A percentile compares a stretch with the other conserved stretches of the same genome.
These are phyloP conservation scores for Luperina nickerlii DNA, from an alignment of 2,888 invertebrate species.

Conservation along the genomic window DNA sequence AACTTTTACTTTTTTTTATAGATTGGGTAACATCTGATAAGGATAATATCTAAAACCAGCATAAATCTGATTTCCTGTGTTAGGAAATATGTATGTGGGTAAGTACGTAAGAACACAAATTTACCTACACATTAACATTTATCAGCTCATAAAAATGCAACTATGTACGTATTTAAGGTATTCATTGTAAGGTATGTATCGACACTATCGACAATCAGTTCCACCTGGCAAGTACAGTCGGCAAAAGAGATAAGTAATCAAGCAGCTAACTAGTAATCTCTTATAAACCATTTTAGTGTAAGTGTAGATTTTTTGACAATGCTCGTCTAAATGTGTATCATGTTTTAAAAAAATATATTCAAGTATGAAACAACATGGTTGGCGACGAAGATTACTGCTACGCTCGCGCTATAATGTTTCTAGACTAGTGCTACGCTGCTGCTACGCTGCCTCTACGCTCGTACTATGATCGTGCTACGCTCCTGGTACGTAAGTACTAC, in stretches of 20 bases:
- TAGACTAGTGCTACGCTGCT: neutral
- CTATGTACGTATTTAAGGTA: neutral
- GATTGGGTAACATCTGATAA: neutral
- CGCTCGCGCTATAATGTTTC: neutral
- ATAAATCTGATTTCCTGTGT: conserved; percentile 22
- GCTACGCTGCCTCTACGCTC: too few relatives aligned
- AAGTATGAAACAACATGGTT: neutral
- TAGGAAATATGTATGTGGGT: conserved; percentile 11
- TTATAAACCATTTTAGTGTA: neutral
- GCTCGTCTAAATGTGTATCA: neutral
- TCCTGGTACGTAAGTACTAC: neutral
- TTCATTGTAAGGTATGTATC: neutral
- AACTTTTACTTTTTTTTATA: neutral
- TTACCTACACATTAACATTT: neutral
- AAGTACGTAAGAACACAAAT: conserved; percentile 1
- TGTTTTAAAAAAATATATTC: neutral
- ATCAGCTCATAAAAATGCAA: conserved; percentile 30
- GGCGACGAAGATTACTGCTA: neutral
- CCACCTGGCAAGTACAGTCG: conserved; percentile 7
- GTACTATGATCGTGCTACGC: neutral
- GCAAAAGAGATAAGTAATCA: neutral
- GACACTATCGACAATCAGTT: neutral
- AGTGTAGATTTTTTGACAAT: neutral
- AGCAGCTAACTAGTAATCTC: neutral
- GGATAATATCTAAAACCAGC: neutral